Conservation (phyloP, 35 echinoderm and acorn worm species). For the Anneissia japonica region DNA sequence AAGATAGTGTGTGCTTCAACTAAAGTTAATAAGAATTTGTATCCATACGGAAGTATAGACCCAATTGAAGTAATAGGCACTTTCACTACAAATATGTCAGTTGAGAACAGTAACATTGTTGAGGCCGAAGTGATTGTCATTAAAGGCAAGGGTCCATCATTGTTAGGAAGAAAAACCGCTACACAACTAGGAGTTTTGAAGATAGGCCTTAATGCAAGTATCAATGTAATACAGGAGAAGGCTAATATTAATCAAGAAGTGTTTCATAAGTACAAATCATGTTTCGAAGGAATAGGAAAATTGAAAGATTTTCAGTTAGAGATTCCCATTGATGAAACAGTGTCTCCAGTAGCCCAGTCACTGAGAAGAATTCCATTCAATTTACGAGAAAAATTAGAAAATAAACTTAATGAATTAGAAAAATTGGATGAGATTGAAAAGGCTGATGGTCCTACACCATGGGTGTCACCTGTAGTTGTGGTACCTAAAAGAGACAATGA, state of each 20-base stretch:
- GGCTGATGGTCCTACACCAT: background rate
- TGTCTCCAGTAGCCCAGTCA: background rate
- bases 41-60: too few species aligned
- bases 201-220: background rate
- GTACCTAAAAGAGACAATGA: constrained; percentile 32
- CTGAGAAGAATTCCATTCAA: constrained; percentile 8
- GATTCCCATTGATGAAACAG: background rate
- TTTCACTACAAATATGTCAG: background rate
- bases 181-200: background rate
- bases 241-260: background rate
- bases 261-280: background rate
- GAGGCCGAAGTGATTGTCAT: constrained; percentile 10
- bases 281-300: constrained; percentile 8
- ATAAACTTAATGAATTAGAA: background rate
- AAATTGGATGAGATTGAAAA: constrained; percentile 1
- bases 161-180: constrained; percentile 5
- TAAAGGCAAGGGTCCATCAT: background rate
- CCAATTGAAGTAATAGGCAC: background rate
- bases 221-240: too few species aligned
- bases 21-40: too few species aligned
- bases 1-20: too few species aligned
- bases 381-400: background rate
- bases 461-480: constrained; percentile 25
- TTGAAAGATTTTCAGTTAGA: constrained; percentile 11
- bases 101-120: background rate